Evolutionary conservation across 1,140 invertebrate genomes (phyloP), one percentile per base, ranked within the genome.

Genomic region (Dufourea novaeangliae): DNA sequence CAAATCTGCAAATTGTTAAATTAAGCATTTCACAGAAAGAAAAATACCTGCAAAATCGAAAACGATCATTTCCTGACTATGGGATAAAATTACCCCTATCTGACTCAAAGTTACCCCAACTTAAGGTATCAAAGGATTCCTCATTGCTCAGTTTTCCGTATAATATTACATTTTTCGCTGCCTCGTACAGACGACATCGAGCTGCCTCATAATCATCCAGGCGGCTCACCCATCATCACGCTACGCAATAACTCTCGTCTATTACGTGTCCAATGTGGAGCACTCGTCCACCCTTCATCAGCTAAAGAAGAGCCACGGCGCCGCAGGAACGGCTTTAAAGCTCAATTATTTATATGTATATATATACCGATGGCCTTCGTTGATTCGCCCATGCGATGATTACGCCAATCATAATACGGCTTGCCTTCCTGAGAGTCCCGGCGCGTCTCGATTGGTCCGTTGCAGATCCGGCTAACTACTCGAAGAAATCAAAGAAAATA

Each of bases 321-420:
- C 70, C 20, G 20, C 46, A 82, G 75, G 64, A 68, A 71, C 61
- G 67, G 71, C 77, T 84, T 83, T 80, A 84, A 84, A 67, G 72
- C 59, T 73, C 81, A 69, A 84, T 80, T 84, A 83, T 84, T 83
- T 84, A 83, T 84, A 67, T 84, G 80, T 84, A 67, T 68, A 83
- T 7, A 2, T 7, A 5, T 27, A 10, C 27, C 54, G 12, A 1
- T 10, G 29, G 7, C 22, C 57, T 56, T 44, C 54, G 66, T 46
- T 80, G 78, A 84, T 84, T 83, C 78, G 54, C 56, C 72, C 64
- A 37, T 80, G 32, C 59, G 68, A 76, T 83, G 73, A 80, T 84
- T 83, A 83, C 73, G 81, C 72, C 64, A 80, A 80, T 80, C 72
- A 84, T 84, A 83, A 84, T 83, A 80, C 66, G 56, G 34, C 32